Evolutionary conservation across 2,888 invertebrate species (phyloP).

Genomic region (Leptopterna dolabrata): DNA sequence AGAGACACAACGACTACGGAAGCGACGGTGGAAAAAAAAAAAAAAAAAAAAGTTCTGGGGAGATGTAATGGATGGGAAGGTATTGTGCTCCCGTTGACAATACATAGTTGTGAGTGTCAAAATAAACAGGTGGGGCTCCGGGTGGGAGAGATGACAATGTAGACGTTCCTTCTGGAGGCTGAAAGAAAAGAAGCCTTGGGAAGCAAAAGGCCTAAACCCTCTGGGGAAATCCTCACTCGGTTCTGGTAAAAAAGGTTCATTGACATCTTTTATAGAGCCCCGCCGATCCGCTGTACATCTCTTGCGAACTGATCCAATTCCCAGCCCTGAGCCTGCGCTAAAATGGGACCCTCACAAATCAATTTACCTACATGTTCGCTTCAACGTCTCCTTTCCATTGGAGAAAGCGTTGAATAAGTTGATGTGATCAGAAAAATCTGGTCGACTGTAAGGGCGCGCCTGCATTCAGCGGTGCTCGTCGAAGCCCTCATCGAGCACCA

Average conservation of each 20-base stretch:
- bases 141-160: slow-evolving; percentile 47
- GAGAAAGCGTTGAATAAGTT: not conserved
- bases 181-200: slow-evolving; percentile 42
- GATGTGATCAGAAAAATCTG: not conserved
- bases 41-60: slow-evolving; percentile 22
- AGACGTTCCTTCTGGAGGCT: slow-evolving; percentile 9
- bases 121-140: slow-evolving; percentile 49
- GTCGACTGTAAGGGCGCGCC: not conserved
- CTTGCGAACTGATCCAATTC: not conserved
- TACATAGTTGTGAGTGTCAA: slow-evolving; percentile 54
- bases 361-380: not conserved
- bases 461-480: not conserved
- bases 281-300: slow-evolving; percentile 13
- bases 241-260: slow-evolving; percentile 33
- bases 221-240: slow-evolving; percentile 26
- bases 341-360: slow-evolving; percentile 3
- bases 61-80: slow-evolving; percentile 50
- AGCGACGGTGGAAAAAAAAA: not conserved
- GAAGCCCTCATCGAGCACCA: not conserved
- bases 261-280: slow-evolving; percentile 41
- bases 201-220: slow-evolving; percentile 33
- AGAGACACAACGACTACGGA: slow-evolving; percentile 5
- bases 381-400: not conserved
- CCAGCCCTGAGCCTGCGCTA: not conserved
- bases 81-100: slow-evolving; percentile 50